Conservation (phyloP, 2,797 vertebrate species). For the Tragelaphus eurycerus region DNA sequence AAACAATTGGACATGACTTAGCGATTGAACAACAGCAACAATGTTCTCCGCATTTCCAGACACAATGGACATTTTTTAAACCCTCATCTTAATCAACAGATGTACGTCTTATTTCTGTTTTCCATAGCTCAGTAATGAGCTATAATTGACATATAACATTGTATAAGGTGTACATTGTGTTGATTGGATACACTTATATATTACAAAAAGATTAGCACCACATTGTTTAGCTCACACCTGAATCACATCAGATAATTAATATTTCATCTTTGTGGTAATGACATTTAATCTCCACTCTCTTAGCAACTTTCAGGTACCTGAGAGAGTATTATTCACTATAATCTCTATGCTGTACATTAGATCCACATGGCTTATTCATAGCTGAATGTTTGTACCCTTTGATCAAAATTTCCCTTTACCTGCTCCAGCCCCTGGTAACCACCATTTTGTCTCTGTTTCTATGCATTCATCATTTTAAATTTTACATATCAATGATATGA, state of each 20-base stretch:
- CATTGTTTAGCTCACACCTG: neutral
- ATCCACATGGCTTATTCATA: neutral
- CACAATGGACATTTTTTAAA: neutral
- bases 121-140: neutral
- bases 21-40: accelerated
- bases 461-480: neutral
- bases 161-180: neutral
- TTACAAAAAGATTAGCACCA: neutral
- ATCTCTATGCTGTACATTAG: neutral
- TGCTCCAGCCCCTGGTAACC: neutral
- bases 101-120: neutral
- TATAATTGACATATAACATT: neutral
- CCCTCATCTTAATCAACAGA: neutral
- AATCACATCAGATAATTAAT: neutral
- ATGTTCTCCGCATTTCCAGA: neutral
- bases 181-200: neutral
- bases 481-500: neutral
- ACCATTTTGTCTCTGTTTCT: neutral
- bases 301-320: neutral
- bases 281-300: neutral
- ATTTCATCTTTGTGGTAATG: neutral
- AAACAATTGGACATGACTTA: neutral
- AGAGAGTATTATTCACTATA: neutral
- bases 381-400: neutral
- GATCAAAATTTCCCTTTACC: neutral